Evolutionary conservation across 2,113 vertebrate genomes (phyloP), one percentile per base, ranked within the genome.

Genomic region (Crotophaga sulcirostris): DNA sequence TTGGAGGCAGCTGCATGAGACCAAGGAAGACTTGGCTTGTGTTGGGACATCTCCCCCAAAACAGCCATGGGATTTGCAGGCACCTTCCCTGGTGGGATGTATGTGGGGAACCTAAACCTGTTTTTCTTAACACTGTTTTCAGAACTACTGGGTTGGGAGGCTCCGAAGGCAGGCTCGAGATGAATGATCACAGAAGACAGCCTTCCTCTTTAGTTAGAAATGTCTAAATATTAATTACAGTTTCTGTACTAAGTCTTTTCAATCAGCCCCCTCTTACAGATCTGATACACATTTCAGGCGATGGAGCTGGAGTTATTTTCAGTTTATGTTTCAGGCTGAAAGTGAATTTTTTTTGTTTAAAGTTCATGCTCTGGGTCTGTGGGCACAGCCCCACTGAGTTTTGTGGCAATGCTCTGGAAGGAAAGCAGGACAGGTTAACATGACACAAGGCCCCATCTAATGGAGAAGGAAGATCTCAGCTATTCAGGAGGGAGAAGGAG

Each of bases 71-170:
- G 72, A 64, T 88, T 84, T 10, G 2, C 0, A 2, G 69, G 49
- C 55, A 19, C 7, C 9, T 44, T 70, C 25, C 52, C 31, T 25
- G 5, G 40, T 10, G 40, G 18, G 11, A 16, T 76, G n/a, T 1
- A 0, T 21, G 26, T 1, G 4, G 52, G 59, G 55, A 72, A 31
- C 52, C 21, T 13, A 47, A 68, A 64, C 13, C 49, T 1, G 0
- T 52, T 80, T 84, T 78, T 28, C 51, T 85, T 56, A 28, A 75
- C 5, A 2, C 38, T 70, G 18, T 80, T 86, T 84, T 58, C 78
- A 33, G 60, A 14, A 16, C 36, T 34, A 15, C 34, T 36, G 42
- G 47, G 44, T 13, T 13, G 40, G 54, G 62, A 69, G 51, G 72
- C 19, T 67, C 84, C 1, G 0, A 91, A 89, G 75, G 72, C 40